Evolutionary conservation across 2,797 vertebrate genomes (phyloP).

Genomic region (Petrocephalus schoutedeni): DNA sequence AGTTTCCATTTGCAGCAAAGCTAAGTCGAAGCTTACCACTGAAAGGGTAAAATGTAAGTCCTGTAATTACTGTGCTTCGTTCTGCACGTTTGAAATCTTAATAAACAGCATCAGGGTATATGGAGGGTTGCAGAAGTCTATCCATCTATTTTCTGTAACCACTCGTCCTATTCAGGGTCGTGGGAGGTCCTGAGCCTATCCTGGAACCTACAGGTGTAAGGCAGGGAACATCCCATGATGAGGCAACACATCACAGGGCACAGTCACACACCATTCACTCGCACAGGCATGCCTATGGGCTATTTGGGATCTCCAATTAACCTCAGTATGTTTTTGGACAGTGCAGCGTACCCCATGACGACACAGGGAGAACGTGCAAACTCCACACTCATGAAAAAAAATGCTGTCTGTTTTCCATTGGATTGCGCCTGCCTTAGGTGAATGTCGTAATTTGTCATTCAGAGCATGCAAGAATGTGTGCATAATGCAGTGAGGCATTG

Average conservation of each 20-base stretch:
- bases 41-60: no score
- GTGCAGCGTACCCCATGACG: no score
- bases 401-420: neutral
- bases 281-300: no score
- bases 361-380: neutral
- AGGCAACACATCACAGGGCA: neutral
- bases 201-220: neutral
- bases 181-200: neutral
- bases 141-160: neutral
- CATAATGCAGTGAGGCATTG: neutral
- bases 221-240: neutral
- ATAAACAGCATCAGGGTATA: neutral
- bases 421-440: neutral
- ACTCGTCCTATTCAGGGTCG: neutral
- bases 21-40: neutral
- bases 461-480: neutral
- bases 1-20: neutral
- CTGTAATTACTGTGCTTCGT: no score
- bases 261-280: no score
- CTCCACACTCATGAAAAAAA: neutral
- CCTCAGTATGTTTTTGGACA: no score
- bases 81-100: neutral
- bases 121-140: neutral
- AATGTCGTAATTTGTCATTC: neutral
- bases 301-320: no score